These are phyloP conservation scores for Porites lobata DNA, from an alignment of 92 coral and sea anemone species.

Conservation along the genomic window DNA sequence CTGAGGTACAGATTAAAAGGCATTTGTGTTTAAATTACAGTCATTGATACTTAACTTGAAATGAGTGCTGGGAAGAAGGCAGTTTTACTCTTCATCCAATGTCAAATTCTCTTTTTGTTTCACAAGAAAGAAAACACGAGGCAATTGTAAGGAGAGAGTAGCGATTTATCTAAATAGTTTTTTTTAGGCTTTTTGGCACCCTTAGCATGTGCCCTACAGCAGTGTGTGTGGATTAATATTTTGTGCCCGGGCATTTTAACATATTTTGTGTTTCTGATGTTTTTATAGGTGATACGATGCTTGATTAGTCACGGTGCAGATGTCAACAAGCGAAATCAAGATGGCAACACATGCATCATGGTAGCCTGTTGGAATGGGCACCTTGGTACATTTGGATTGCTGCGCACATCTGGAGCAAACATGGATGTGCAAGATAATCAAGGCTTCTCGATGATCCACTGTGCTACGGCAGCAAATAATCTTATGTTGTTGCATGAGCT, in stretches of 20 bases:
- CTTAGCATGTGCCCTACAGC: no score
- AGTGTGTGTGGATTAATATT: no score
- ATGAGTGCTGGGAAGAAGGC: no score
- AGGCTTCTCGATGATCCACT: conserved; percentile 81
- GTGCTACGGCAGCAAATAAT: conserved; percentile 87
- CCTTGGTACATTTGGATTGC: conserved; percentile 77
- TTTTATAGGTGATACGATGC: conserved; percentile 62
- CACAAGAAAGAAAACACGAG: no score
- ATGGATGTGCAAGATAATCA: conserved; percentile 78
- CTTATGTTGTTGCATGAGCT: conserved; percentile 78
- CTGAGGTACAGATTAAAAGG: conserved; percentile 53
- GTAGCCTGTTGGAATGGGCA: conserved; percentile 90
- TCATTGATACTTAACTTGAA: no score
- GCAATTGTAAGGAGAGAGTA: no score
- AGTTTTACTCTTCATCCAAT: no score
- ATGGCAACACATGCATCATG: conserved; percentile 91
- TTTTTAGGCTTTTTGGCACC: no score
- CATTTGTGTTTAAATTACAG: not conserved
- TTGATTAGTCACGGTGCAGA: conserved; percentile 77
- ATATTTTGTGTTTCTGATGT: no score
- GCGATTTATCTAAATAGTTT: no score
- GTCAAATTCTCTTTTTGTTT: no score
- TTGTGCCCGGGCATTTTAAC: no score
- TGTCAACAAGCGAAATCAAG: conserved; percentile 83
- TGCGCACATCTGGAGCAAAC: conserved; percentile 80